Evolutionary conservation across 1,140 invertebrate genomes (phyloP).

Genomic region (Nebria ingens): DNA sequence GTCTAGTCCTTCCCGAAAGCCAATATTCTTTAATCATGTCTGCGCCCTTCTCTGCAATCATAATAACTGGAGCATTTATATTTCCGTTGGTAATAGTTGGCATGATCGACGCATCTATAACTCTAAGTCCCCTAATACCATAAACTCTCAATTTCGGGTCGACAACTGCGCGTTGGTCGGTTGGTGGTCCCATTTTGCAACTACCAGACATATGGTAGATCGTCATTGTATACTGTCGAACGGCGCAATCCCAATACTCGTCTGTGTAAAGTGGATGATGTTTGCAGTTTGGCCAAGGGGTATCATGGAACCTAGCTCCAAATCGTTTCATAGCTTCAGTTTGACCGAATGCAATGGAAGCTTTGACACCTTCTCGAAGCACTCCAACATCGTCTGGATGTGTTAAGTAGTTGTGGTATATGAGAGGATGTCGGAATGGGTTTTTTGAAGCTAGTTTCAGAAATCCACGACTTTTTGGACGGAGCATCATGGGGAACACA

Average conservation of each 20-base stretch:
- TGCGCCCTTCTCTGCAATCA: constrained; percentile 88
- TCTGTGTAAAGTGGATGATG: constrained; percentile 65
- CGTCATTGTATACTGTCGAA: constrained; percentile 73
- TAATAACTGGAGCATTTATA: constrained; percentile 77
- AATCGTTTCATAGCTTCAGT: constrained; percentile 61
- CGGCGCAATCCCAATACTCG: constrained; percentile 72
- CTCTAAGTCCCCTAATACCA: constrained; percentile 60
- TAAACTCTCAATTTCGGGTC: constrained; percentile 69
- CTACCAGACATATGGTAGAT: constrained; percentile 79
- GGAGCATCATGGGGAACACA: constrained; percentile 75
- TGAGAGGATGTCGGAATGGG: constrained; percentile 72
- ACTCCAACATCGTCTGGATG: constrained; percentile 69
- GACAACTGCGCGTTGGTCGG: constrained; percentile 70
- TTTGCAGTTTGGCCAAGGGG: constrained; percentile 66
- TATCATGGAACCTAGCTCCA: constrained; percentile 60
- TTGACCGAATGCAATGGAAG: constrained; percentile 66
- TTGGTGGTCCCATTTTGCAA: constrained; percentile 71
- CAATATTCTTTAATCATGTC: constrained; percentile 73
- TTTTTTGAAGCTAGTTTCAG: constrained; percentile 66
- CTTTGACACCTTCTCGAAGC: constrained; percentile 73
- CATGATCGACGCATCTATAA: constrained; percentile 75
- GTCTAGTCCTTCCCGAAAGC: constrained; percentile 35
- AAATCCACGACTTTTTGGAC: constrained; percentile 73
- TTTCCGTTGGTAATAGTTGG: constrained; percentile 73
- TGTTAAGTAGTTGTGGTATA: constrained; percentile 83